These are phyloP conservation scores for Thripadectes ignobilis DNA, from an alignment of 2,797 vertebrate species.

Conservation along the genomic window DNA sequence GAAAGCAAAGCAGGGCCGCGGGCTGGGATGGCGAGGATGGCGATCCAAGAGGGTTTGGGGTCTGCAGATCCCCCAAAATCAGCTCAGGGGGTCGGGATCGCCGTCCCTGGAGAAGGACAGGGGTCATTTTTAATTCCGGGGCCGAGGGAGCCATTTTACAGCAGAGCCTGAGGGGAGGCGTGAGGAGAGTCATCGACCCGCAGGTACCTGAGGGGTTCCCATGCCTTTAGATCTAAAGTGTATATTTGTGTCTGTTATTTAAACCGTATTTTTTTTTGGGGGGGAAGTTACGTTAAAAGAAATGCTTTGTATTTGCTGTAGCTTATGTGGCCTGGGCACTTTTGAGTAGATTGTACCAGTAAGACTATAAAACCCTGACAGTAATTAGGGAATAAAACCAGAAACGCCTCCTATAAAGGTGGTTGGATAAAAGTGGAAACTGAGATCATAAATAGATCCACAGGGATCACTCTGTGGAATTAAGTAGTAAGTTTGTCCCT, in stretches of 20 bases:
- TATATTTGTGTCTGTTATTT: slow-evolving; percentile 53
- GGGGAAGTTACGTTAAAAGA: background rate
- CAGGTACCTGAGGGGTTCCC: background rate
- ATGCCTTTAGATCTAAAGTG: background rate
- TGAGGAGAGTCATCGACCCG: background rate
- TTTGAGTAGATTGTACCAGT: background rate
- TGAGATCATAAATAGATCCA: background rate
- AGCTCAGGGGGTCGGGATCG: background rate
- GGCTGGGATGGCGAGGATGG: background rate
- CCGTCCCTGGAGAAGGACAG: background rate
- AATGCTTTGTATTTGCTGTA: background rate
- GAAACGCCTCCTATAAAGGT: background rate
- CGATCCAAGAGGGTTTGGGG: background rate
- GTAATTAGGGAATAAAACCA: slow-evolving; percentile 7
- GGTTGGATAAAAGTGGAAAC: background rate
- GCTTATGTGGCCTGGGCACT: background rate
- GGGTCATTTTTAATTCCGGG: background rate
- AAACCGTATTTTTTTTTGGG: slow-evolving; percentile 43
- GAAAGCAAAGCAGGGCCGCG: background rate
- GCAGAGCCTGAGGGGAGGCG: background rate
- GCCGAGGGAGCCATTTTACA: background rate
- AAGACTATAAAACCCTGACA: background rate
- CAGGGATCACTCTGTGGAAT: background rate
- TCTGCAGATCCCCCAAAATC: background rate
- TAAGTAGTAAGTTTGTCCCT: background rate